These are phyloP conservation scores for Rattus rattus DNA, from an alignment of 2,113 vertebrate species.

Conservation along the genomic window DNA sequence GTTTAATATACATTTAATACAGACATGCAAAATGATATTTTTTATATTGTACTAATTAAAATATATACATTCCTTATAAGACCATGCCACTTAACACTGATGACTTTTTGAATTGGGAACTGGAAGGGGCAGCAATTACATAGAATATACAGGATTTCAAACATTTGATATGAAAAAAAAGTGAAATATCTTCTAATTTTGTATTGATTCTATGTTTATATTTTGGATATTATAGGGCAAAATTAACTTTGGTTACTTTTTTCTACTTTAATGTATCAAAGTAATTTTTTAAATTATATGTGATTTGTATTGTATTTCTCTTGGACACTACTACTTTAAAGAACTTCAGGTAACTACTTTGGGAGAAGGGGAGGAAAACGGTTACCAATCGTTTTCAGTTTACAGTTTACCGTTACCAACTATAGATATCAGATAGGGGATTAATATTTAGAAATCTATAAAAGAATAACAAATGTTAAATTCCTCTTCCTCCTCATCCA, in stretches of 20 bases:
- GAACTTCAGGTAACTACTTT: slow-evolving; percentile 42
- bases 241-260: slow-evolving; percentile 28
- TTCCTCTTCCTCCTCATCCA: not conserved
- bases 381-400: not conserved
- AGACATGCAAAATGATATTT: slow-evolving; percentile 15
- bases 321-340: not conserved
- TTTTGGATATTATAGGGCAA: not conserved
- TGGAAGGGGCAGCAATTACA: not conserved
- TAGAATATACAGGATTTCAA: slow-evolving; percentile 32
- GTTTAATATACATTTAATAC: not conserved
- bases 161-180: slow-evolving; percentile 8
- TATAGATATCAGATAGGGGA: not conserved
- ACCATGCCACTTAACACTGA: not conserved
- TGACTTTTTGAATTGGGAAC: slow-evolving; percentile 27
- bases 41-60: slow-evolving; percentile 8
- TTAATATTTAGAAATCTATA: not conserved
- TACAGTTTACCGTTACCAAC: too few species aligned
- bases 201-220: slow-evolving; percentile 26
- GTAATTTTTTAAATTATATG: slow-evolving; percentile 15
- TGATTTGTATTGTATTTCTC: slow-evolving; percentile 43
- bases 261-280: slow-evolving; percentile 24
- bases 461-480: not conserved
- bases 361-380: not conserved
- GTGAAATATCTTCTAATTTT: slow-evolving; percentile 24
- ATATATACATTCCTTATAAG: slow-evolving; percentile 21